These are phyloP conservation scores for Apodemus speciosus DNA, from an alignment of 2,113 vertebrate species.

Conservation along the genomic window DNA sequence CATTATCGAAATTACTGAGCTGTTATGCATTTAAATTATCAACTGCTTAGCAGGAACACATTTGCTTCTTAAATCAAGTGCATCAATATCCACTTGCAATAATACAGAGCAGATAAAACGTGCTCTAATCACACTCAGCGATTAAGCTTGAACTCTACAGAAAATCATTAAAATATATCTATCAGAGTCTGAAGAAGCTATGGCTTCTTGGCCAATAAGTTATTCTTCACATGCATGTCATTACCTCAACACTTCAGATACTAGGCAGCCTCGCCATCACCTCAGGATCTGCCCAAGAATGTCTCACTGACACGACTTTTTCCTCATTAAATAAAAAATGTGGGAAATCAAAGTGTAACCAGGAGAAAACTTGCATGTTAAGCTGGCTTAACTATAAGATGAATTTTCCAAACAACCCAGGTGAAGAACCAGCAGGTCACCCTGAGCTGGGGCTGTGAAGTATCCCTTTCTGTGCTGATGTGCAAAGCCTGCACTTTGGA, in stretches of 20 bases:
- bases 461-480: neutral
- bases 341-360: neutral
- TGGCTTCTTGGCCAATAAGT: constrained; percentile 76
- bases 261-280: constrained; percentile 56
- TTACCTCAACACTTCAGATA: constrained; percentile 76
- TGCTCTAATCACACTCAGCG: constrained; percentile 76
- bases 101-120: constrained; percentile 49
- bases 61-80: constrained; percentile 42
- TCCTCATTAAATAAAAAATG: neutral
- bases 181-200: constrained; percentile 78
- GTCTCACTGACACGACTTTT: constrained; percentile 13
- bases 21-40: neutral
- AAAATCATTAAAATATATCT: constrained; percentile 78
- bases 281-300: constrained; percentile 46
- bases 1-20: constrained; percentile 30
- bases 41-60: neutral
- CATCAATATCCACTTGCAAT: constrained; percentile 6
- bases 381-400: constrained; percentile 54
- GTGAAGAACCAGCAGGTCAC: neutral
- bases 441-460: constrained; percentile 23
- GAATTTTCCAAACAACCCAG: constrained; percentile 29
- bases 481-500: neutral
- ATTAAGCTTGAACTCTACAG: constrained; percentile 80
- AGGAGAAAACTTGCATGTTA: constrained; percentile 31
- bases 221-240: constrained; percentile 79